A percentile compares a stretch with the other conserved stretches of the same genome.
phyloP scores from a whole-genome alignment of 2,113 vertebrate species.

The Falco punctatus region DNA sequence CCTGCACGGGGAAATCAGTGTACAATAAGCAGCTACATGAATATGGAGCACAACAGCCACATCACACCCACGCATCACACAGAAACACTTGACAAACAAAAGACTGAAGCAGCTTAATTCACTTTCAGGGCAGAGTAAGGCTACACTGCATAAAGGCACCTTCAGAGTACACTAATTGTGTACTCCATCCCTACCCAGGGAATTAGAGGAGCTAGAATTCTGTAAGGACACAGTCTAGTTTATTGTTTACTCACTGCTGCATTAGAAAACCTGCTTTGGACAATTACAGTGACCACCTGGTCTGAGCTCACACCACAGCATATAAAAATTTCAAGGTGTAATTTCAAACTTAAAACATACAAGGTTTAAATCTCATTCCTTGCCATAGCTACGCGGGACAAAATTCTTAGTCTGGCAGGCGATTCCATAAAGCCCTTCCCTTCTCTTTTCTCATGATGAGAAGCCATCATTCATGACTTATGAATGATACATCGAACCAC shows the following conservation, averaged over 20 bases:
- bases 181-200: not conserved
- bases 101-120: not conserved
- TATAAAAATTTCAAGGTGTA: fast-evolving
- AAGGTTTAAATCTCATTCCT: not conserved
- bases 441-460: not conserved
- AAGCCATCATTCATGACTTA: not conserved
- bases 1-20: not conserved
- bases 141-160: not conserved
- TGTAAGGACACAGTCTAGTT: not conserved
- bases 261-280: not conserved
- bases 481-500: not conserved
- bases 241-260: not conserved
- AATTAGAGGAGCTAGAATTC: not conserved
- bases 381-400: not conserved
- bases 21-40: not conserved
- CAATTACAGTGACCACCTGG: not conserved
- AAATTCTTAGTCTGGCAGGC: not conserved
- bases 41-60: not conserved
- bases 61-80: not conserved
- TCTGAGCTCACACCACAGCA: not conserved
- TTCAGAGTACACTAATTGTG: not conserved
- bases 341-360: not conserved
- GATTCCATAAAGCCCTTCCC: not conserved
- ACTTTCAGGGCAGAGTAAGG: not conserved
- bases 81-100: not conserved